Conservation (phyloP, 2,888 invertebrate species). For the Omphaloscelis lunosa region DNA sequence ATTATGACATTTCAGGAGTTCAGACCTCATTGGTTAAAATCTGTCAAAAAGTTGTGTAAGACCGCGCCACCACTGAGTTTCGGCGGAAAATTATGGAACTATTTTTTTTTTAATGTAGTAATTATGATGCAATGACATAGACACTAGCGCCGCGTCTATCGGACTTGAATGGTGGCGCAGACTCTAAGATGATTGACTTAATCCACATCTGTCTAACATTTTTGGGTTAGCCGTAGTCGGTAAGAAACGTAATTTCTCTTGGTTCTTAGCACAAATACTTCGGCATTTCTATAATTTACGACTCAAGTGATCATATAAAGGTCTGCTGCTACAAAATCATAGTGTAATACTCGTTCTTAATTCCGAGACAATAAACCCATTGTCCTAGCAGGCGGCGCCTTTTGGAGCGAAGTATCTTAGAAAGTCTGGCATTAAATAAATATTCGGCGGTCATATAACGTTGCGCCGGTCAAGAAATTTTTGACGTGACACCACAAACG, state of each 20-base stretch:
- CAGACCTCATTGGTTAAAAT: conserved; percentile 15
- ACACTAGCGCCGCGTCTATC: too few species aligned
- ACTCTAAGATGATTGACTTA: neutral
- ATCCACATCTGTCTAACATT: neutral
- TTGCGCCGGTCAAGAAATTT: too few species aligned
- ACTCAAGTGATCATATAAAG: neutral
- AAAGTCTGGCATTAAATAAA: neutral
- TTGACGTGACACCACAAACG: too few species aligned
- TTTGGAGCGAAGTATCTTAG: neutral
- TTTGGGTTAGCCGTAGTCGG: neutral
- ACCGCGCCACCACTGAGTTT: too few species aligned
- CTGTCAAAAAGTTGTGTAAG: conserved; percentile 11
- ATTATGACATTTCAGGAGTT: conserved; percentile 6
- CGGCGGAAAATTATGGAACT: too few species aligned
- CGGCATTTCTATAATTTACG: conserved; percentile 1
- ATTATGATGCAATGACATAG: too few species aligned
- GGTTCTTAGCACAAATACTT: neutral
- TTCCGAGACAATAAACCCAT: conserved; percentile 19
- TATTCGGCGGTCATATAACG: too few species aligned
- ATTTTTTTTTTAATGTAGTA: too few species aligned
- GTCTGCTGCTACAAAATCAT: neutral
- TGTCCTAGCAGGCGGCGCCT: neutral
- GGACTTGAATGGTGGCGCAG: too few species aligned
- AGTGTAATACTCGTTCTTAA: neutral
- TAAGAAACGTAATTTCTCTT: neutral